Base-by-base conservation (phyloP, 2,113 vertebrate genomes). In the Bufo bufo region DNA sequence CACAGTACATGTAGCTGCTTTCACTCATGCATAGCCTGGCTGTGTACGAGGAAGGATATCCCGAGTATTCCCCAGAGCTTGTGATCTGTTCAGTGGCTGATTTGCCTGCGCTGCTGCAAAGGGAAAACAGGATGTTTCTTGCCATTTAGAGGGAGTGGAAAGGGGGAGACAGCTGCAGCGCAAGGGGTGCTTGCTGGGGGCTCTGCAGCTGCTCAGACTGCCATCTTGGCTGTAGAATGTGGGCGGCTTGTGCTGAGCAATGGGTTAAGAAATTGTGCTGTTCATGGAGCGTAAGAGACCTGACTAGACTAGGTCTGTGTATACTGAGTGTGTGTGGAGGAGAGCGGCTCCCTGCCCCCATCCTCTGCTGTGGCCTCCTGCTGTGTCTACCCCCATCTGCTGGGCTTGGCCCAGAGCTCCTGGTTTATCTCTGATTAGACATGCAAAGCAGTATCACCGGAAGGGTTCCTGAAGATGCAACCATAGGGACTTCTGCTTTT, bases 41-140 rank as follows among this genome's bases (percentile, higher is more conserved):
- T 65, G 2, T 52, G 56, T 58, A 75, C 47, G 77, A 72, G 78
- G 63, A 82, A 82, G 52, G 79, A 82, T 61, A 75, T 87, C 86
- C 66, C 86, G 20, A 66, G 47, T 87, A 87, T 80, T 80, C 77
- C 77, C 85, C 20, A 7, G n/a, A 33, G 85, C 63, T 75, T 33
- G 45, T 43, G 43, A 74, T 58, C 75, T 16, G 72, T 50, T 63
- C 65, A 50, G 50, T 47, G 33, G 52, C 77, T 72, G 52, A 49
- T 56, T 81, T 58, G 77, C 63, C 52, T 87, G 58, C 58, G 63
- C 50, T 33, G 56, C 54, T 61, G 52, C 47, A 54, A 69, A 75
- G 45, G 19, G 17, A 82, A 87, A 82, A 82, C 86, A 87, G 86
- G 86, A 87, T 82, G 79, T 75, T 74, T 20, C 52, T 81, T 66